Conservation (phyloP, 2,797 vertebrate species). For the Anomalospiza imberbis region DNA sequence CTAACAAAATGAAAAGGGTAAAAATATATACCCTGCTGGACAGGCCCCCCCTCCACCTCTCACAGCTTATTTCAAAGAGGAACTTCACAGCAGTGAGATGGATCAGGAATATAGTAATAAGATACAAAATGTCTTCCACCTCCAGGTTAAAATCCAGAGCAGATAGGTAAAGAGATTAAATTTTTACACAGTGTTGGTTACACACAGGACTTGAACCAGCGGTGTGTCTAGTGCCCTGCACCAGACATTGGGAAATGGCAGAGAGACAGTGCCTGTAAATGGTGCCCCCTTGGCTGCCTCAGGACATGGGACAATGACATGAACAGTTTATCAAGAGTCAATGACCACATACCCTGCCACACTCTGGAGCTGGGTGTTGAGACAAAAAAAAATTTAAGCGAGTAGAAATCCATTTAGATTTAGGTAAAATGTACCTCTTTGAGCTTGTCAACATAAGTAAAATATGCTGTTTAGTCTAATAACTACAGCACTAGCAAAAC, state of each 20-base stretch:
- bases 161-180: background rate
- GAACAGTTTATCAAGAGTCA: background rate
- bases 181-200: background rate
- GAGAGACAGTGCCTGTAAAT: background rate
- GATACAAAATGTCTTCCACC: conserved; percentile 3
- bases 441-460: too few species aligned
- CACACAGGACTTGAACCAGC: background rate
- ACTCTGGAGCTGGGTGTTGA: background rate
- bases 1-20: background rate
- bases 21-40: background rate
- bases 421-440: too few species aligned
- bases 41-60: background rate
- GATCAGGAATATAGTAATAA: background rate
- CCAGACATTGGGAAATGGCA: background rate
- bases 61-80: background rate
- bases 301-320: rapidly evolving
- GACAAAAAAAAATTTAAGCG: too few species aligned
- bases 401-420: too few species aligned
- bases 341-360: background rate
- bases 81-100: background rate
- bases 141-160: conserved; percentile 17
- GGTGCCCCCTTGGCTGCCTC: background rate
- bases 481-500: too few species aligned
- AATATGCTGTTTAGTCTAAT: too few species aligned
- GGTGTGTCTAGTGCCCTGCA: background rate